Evolutionary conservation across 2,797 vertebrate genomes (phyloP), one percentile per base, ranked within the genome.

Genomic region (Melanotaenia maccullochi): DNA sequence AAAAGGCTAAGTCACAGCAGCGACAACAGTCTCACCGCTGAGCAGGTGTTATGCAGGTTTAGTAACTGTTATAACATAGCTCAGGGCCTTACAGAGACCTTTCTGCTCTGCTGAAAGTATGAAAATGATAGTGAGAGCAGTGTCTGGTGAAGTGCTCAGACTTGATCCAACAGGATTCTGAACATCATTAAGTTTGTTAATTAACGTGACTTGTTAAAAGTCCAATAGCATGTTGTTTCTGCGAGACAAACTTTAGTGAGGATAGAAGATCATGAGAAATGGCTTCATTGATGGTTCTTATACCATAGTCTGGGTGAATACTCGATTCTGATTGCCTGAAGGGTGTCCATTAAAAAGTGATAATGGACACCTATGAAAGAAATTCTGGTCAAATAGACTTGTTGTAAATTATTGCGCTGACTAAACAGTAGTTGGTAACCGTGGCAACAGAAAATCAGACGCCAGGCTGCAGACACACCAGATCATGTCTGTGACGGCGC

Each of bases 1-100:
- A 90, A 87, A 91, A 82, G 78, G 71, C 76, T 18, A 25, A 86
- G 89, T 89, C 86, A 82, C 83, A 56, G 82, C 59, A 40, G 75
- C 70, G 80, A 77, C 74, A 83, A 74, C 68, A 56, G 71, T 25
- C 78, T 78, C 78, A 65, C 57, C 18, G 4, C 71, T 8, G 71
- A 78, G 76, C 89, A 87, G 86, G 89, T 90, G 86, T 56, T 18
- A 3, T 20, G 4, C 71, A 75, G 82, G 80, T 88, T 86, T 88
- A 84, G 82, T 73, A 82, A 80, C 64, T 51, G 59, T 38, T 81
- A 73, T 85, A 71, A 78, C 60, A 66, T 47, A 80, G 78, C 64
- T 16, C 42, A 68, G 65, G 81, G 81, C 82, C 82, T 90, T 85
- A 87, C 44, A 60, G 54, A n/a, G 47, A 42, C 60, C 58, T 59